phyloP scores from a whole-genome alignment of 2,888 invertebrate species.

The Nomada fabriciana region DNA sequence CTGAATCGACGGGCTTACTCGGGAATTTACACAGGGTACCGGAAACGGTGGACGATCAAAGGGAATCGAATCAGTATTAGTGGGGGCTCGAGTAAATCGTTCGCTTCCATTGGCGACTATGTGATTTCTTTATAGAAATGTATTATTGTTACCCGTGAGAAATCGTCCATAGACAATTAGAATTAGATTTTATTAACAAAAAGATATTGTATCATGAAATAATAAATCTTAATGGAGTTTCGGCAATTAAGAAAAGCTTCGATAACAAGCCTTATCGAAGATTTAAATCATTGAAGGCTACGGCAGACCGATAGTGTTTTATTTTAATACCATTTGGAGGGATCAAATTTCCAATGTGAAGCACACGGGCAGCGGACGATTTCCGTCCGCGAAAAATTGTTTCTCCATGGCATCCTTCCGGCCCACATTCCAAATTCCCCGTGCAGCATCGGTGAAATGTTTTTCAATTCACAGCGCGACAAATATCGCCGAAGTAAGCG shows the following conservation, averaged over 20 bases:
- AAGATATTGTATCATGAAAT: not conserved
- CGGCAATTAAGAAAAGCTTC: too few species aligned
- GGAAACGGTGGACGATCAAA: conserved; percentile 61
- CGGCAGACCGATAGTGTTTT: not conserved
- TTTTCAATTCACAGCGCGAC: not conserved
- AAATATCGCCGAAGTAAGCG: not conserved
- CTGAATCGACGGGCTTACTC: conserved; percentile 35
- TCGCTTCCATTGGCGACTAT: not conserved
- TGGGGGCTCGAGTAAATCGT: conserved; percentile 23
- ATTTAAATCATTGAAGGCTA: too few species aligned
- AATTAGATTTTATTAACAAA: not conserved
- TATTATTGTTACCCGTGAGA: not conserved
- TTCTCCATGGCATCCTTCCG: conserved; percentile 66
- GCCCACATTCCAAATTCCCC: conserved; percentile 67
- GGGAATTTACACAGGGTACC: conserved; percentile 52
- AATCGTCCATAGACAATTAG: not conserved
- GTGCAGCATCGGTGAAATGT: conserved; percentile 48
- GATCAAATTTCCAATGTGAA: conserved; percentile 30
- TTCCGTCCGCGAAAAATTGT: conserved; percentile 14
- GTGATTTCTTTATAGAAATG: not conserved
- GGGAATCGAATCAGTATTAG: conserved; percentile 51
- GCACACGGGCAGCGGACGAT: not conserved
- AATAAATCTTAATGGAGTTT: not conserved
- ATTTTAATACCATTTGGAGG: not conserved
- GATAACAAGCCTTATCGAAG: too few species aligned